Evolutionary conservation across 2,113 vertebrate species (phyloP).

Genomic region (Oxyura jamaicensis): DNA sequence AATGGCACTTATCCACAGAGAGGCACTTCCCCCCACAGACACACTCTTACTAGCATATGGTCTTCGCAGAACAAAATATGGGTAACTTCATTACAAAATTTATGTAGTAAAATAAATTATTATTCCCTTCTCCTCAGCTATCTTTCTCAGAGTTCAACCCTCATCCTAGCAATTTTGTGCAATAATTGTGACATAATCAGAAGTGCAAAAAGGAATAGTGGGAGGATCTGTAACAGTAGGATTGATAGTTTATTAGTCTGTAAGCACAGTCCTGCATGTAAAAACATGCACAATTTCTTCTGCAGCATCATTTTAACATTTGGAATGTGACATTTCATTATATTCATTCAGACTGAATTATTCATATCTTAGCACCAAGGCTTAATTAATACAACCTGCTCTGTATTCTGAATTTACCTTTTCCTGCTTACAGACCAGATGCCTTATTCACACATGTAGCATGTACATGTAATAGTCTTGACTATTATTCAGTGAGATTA

Average conservation of each 20-base stretch:
- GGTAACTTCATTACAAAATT: neutral
- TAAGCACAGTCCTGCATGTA: neutral
- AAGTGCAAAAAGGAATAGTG: neutral
- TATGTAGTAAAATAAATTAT: neutral
- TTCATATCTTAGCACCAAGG: neutral
- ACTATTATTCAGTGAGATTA: neutral
- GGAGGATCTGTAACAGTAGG: neutral
- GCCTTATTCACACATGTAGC: neutral
- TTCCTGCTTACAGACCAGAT: neutral
- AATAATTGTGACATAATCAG: neutral
- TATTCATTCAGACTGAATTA: neutral
- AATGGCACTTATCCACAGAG: neutral
- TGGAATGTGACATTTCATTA: neutral
- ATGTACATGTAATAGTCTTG: neutral
- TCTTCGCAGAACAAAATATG: neutral
- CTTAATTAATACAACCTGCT: neutral
- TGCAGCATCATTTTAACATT: neutral
- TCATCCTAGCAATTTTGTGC: neutral
- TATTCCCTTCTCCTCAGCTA: neutral
- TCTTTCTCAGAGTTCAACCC: neutral
- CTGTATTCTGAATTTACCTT: neutral
- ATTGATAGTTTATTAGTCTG: neutral
- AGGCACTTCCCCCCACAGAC: neutral
- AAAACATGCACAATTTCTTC: neutral
- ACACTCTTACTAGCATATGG: accelerated